A percentile compares a stretch with the other conserved stretches of the same genome.
These are phyloP conservation scores for Ardeotis arabs DNA, from an alignment of 2,113 vertebrate species.

Conservation along the genomic window DNA sequence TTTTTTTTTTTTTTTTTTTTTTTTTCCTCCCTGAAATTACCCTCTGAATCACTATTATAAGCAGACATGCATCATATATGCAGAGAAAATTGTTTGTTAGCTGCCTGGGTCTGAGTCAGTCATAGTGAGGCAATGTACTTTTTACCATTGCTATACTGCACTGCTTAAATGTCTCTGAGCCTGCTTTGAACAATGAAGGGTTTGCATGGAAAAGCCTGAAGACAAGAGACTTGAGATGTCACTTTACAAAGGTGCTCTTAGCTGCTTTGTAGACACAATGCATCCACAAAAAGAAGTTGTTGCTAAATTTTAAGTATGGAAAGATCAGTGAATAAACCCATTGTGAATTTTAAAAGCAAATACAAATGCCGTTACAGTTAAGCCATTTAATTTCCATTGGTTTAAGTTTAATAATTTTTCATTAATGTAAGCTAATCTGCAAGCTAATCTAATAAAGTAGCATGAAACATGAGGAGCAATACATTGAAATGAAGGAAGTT, in stretches of 20 bases:
- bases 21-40: background rate
- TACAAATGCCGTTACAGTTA: slow-evolving; percentile 47
- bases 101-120: background rate
- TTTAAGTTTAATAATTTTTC: slow-evolving; percentile 63
- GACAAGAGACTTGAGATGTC: background rate
- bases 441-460: slow-evolving; percentile 69
- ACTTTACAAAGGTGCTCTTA: background rate
- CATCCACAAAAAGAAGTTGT: background rate
- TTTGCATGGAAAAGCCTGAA: background rate
- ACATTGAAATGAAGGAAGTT: slow-evolving; percentile 50
- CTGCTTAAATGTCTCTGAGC: background rate
- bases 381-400: slow-evolving; percentile 62
- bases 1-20: background rate
- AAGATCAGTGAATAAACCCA: slow-evolving; percentile 47
- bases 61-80: background rate
- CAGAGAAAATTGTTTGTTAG: background rate
- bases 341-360: slow-evolving; percentile 63
- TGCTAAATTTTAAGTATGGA: slow-evolving; percentile 29
- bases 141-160: background rate
- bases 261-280: background rate
- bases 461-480: slow-evolving; percentile 57
- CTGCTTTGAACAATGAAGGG: background rate
- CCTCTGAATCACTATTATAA: background rate
- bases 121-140: background rate
- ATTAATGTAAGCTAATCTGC: slow-evolving; percentile 66